Evolutionary conservation across 2,797 vertebrate genomes (phyloP), one percentile per base, ranked within the genome.

Genomic region (Emydoidea blandingii): DNA sequence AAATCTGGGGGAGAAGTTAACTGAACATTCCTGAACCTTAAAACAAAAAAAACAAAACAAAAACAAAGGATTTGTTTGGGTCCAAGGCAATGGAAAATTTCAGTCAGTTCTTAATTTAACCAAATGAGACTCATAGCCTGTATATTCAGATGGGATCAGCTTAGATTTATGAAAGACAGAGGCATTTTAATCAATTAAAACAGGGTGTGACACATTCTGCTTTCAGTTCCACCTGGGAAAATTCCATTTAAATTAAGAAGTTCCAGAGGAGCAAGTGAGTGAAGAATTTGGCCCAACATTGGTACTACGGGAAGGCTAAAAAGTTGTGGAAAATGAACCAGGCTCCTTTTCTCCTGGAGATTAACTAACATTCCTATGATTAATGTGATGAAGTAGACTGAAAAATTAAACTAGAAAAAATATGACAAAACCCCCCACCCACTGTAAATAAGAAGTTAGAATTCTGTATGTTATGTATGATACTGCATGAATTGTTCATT

Each of bases 1-100:
- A 8, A 92, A 81, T 88, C 87, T 88, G 29, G 88, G 85, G 72
- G 62, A 94, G 79, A 59, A 34, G 34, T n/a, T 65, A 65, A 90
- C 81, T 27, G 2, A 57, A 12, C 52, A 95, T 83, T 84, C 6
- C 9, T 83, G 2, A 53, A 34, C 25, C 25, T 79, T 21, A 49
- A 19, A 53, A 53, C 18, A 21, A 21, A 52, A 21, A 65, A 47
- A n/a, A 19, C 8, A 65, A 65, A 59, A 86, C 1, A 50, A 16
- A 76, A 89, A 90, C 90, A 79, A 5, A 79, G 0, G 6, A 81
- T 85, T 89, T 82, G 49, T 25, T 53, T 3, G 44, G 5, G 52
- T 29, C 25, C 54, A 90, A 84, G 54, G 1, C 2, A 53, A 49
- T 83, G n/a, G 34, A 11, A 91, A 93, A 88, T 7, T 80, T 91